Evolutionary conservation across 2,888 invertebrate species (phyloP), one percentile per base, ranked within the genome.

Genomic region (Anoncus sp.): DNA sequence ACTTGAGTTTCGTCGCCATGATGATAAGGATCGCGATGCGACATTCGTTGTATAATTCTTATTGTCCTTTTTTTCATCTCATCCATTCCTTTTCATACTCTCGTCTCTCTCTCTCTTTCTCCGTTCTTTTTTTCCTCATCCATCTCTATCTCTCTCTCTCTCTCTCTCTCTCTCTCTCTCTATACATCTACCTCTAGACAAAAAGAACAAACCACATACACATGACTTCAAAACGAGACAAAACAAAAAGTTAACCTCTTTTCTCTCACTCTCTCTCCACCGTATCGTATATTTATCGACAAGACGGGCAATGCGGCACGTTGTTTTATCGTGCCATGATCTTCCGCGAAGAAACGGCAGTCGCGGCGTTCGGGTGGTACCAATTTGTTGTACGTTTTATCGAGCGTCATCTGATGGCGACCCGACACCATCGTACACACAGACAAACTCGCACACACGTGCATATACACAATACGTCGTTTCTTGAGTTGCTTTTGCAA

Each of bases 321-420:
- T 71, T 38, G 51, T 80, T 80, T 85, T 88, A 89, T 89, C 89
- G 81, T 43, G 43, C 76, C 59, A 71, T 81, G 83, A 90, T 90
- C 90, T 89, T 86, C 66, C 84, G 85, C 85, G 87, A 84, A 84
- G 86, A 87, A 72, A 85, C 86, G 84, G 84, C 86, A 86, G 86
- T 87, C 80, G 76, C 87, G 87, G 62, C 63, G 63, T 89, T 90
- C 87, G 89, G 90, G 90, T 90, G 90, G 90, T 89, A 90, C 87
- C 90, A 89, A 91, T 91, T 91, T 90, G 90, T 91, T 88, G 85
- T 87, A 83, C 82, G 87, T 87, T 84, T 91, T 91, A 91, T 91
- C 91, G 87, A 85, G 84, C 89, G 87, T 90, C 88, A 90, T 90
- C 90, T 90, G 86, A 87, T 87, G 88, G 89, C 88, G 89, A 90